Evolutionary conservation across 2,888 invertebrate species (phyloP).

Genomic region (Caenorhabditis afra): DNA sequence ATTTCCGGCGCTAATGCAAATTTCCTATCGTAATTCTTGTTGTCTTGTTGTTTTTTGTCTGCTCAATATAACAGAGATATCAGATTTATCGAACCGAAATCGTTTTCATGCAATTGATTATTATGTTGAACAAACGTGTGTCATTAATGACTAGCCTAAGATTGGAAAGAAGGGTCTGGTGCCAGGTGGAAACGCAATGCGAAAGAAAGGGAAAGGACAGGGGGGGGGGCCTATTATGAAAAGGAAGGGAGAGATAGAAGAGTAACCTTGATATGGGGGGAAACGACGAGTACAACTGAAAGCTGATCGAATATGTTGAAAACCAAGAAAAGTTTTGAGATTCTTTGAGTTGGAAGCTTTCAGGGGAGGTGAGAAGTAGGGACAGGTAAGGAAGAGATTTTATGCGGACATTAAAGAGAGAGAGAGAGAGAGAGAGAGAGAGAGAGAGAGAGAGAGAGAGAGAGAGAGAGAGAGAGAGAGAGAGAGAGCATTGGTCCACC

Average conservation of each 20-base stretch:
- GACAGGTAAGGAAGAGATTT: slow-evolving; percentile 7
- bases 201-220: background rate
- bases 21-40: slow-evolving; percentile 34
- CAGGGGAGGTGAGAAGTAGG: slow-evolving; percentile 18
- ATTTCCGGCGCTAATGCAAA: slow-evolving; percentile 28
- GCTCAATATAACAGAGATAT: slow-evolving; percentile 13
- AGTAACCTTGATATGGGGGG: slow-evolving; percentile 23
- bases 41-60: slow-evolving; percentile 11
- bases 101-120: slow-evolving; percentile 33
- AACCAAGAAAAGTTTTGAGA: slow-evolving; percentile 46
- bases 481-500: slow-evolving; percentile 45
- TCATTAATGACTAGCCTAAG: slow-evolving; percentile 46
- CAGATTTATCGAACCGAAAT: slow-evolving; percentile 28
- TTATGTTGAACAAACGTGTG: background rate
- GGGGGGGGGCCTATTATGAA: slow-evolving; percentile 7
- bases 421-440: background rate
- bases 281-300: slow-evolving; percentile 4
- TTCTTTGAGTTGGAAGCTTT: slow-evolving; percentile 45
- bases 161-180: slow-evolving; percentile 16
- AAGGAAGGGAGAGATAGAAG: background rate
- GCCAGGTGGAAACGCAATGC: slow-evolving; percentile 30
- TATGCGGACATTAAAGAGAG: slow-evolving; percentile 26
- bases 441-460: slow-evolving; percentile 1
- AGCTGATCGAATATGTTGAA: slow-evolving; percentile 38
- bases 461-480: background rate